Evolutionary conservation across 2,113 vertebrate species (phyloP).

Genomic region (Platichthys stellatus): DNA sequence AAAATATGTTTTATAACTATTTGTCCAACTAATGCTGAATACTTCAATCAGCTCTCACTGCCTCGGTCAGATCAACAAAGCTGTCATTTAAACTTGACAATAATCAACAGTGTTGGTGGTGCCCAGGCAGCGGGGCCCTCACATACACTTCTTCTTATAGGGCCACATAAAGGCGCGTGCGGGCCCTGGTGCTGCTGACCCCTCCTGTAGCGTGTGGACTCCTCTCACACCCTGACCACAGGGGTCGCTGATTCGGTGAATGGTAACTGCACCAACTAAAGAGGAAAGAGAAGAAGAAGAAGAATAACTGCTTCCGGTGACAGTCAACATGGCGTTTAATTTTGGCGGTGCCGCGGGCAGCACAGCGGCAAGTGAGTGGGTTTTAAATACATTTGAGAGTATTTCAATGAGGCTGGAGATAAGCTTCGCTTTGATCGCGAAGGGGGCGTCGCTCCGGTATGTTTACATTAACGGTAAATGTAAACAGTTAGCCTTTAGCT

Average conservation of each 20-base stretch:
- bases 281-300: background rate
- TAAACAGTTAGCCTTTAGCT: background rate
- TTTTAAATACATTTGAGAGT: background rate
- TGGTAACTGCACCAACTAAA: background rate
- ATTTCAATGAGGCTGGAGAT: background rate
- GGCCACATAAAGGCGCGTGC: too few species aligned
- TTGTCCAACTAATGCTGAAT: too few species aligned
- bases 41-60: too few species aligned
- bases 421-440: accelerated
- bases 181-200: too few species aligned
- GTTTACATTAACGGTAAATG: accelerated
- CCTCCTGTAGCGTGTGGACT: background rate
- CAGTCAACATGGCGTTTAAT: conserved; percentile 84
- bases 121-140: too few species aligned
- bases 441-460: too few species aligned
- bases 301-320: background rate
- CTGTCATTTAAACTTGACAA: too few species aligned
- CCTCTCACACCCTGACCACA: background rate
- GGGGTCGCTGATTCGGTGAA: conserved; percentile 16
- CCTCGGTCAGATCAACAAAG: too few species aligned
- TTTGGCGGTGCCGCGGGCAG: conserved; percentile 77
- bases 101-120: too few species aligned
- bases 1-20: too few species aligned
- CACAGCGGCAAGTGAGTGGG: conserved; percentile 72
- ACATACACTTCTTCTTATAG: too few species aligned